Evolutionary conservation across 2,113 vertebrate species (phyloP).

Genomic region (Diadophis punctatus): DNA sequence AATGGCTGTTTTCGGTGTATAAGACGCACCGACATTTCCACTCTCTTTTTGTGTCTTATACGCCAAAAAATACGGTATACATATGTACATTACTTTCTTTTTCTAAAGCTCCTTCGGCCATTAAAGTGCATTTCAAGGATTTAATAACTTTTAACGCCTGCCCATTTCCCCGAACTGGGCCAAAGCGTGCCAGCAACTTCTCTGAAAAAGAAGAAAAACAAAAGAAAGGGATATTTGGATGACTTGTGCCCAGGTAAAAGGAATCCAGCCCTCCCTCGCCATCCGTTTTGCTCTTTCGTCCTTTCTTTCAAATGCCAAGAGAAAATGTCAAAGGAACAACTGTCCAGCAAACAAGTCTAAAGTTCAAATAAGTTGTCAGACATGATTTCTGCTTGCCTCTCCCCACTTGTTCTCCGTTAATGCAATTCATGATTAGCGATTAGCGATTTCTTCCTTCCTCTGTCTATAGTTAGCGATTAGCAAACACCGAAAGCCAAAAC

Average conservation of each 20-base stretch:
- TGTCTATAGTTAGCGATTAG: too few relatives aligned
- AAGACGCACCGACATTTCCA: too few relatives aligned
- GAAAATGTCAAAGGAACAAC: conserved; percentile 71
- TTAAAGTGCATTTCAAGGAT: background rate
- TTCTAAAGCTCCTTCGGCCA: background rate
- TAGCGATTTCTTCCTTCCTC: background rate
- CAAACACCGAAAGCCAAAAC: background rate
- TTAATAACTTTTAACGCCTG: background rate
- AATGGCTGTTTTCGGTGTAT: too few relatives aligned
- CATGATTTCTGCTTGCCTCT: conserved; percentile 27
- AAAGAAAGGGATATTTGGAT: background rate
- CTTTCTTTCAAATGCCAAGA: conserved; percentile 67
- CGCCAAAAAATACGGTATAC: too few relatives aligned
- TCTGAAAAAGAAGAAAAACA: background rate
- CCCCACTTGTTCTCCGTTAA: background rate
- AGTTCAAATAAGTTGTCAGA: conserved; percentile 63
- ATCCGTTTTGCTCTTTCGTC: background rate
- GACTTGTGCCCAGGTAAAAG: background rate
- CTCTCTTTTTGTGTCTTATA: too few relatives aligned
- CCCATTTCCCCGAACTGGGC: background rate
- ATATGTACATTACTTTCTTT: background rate
- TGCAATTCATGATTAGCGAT: rapidly evolving
- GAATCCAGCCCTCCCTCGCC: background rate
- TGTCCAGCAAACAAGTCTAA: conserved; percentile 64
- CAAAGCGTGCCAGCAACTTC: background rate